phyloP scores from a whole-genome alignment of 1,140 invertebrate species.

The Platyscapa corneri region DNA sequence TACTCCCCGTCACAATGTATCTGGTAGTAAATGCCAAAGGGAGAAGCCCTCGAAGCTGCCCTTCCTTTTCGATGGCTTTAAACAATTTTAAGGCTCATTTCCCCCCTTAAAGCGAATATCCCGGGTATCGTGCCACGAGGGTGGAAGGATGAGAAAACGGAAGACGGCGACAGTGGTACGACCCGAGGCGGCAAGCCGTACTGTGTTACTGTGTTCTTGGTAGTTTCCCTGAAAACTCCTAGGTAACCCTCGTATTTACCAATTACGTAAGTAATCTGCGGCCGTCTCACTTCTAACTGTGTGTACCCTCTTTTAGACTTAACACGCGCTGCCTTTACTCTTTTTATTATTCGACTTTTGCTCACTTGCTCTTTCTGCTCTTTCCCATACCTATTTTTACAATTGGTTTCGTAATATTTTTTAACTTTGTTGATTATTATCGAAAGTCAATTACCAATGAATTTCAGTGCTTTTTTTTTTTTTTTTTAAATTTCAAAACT shows the following conservation, averaged over 20 bases:
- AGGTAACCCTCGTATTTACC: constrained; percentile 71
- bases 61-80: constrained; percentile 71
- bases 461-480: too few relatives aligned
- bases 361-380: not conserved
- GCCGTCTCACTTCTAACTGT: constrained; percentile 54
- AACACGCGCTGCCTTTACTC: constrained; percentile 53
- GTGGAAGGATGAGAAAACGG: constrained; percentile 53
- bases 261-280: constrained; percentile 75
- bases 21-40: not conserved
- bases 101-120: constrained; percentile 74
- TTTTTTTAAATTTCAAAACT: too few relatives aligned
- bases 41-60: constrained; percentile 24
- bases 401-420: not conserved
- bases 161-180: not conserved
- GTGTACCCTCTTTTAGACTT: constrained; percentile 21
- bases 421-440: too few relatives aligned
- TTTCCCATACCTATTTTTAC: not conserved
- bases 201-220: not conserved
- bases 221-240: constrained; percentile 11
- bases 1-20: not conserved
- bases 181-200: constrained; percentile 61
- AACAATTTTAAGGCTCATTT: constrained; percentile 76
- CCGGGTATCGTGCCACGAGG: constrained; percentile 55
- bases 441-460: too few relatives aligned
- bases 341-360: constrained; percentile 63